Conservation (phyloP, 2,113 vertebrate genomes). For the Phyllopteryx taeniolatus region DNA sequence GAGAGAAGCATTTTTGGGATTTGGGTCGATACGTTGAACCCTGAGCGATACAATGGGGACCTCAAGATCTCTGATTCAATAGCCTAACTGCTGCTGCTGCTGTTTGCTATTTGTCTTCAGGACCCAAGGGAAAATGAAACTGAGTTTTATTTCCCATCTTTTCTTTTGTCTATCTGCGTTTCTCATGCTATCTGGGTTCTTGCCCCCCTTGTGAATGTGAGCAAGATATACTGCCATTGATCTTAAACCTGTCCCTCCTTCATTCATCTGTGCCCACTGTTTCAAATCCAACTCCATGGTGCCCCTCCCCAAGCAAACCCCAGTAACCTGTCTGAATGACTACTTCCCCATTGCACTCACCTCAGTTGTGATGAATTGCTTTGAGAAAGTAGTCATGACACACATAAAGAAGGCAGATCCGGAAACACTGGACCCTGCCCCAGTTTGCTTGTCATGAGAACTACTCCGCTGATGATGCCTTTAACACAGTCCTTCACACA, state of each 20-base stretch:
- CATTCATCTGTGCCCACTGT: background rate
- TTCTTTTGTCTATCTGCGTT: constrained; percentile 15
- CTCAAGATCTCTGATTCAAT: constrained; percentile 6
- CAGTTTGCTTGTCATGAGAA: no score
- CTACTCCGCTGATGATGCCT: no score
- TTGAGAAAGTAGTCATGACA: no score
- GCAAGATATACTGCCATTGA: background rate
- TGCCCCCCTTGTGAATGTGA: constrained; percentile 11
- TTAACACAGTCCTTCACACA: no score
- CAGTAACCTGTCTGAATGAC: no score
- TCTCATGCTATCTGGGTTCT: constrained; percentile 13
- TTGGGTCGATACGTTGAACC: constrained; percentile 7
- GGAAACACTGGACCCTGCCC: no score
- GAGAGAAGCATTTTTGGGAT: constrained; percentile 18
- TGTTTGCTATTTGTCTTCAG: constrained; percentile 27
- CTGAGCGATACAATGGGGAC: constrained; percentile 2
- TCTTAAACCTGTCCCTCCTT: background rate
- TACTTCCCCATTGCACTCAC: no score
- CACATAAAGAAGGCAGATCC: no score
- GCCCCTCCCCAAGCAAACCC: no score
- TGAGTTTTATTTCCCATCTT: constrained; percentile 1
- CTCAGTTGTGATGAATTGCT: no score
- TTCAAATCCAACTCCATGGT: no score
- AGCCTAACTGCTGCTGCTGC: constrained; percentile 7
- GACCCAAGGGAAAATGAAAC: constrained; percentile 19